Base-by-base conservation (phyloP, 2,888 invertebrate species). In the Andrena minutula region DNA sequence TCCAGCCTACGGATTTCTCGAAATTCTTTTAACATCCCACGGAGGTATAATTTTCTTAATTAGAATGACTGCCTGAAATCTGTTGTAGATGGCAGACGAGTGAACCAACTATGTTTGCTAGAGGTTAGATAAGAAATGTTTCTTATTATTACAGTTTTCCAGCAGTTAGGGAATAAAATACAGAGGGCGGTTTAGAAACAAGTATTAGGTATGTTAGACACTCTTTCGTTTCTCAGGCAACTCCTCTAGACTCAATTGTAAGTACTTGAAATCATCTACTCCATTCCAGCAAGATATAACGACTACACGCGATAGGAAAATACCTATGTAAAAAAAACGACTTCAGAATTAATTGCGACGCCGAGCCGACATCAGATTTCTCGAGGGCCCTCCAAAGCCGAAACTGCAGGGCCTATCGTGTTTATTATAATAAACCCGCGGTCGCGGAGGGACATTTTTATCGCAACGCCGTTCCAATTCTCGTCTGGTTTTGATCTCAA, bases 391-490 rank as follows among this genome's bases (percentile, higher is more conserved):
- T 56, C 20, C 20, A 23, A 10, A 10, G 56, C 56, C 23, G 23
- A 56, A 56, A 56, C 20, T 56, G 23, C 20, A 26, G 23, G 56
- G 23, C 56, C 56, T 47, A 26, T 20, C 32, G 30, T n/a, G 28
- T 47, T 66, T 47, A 49, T 49, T 49, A 41, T 28, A 61, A 53
- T 26, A 35, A 26, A 41, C 20, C 20, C 53, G 68, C 35, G 68
- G 35, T 41, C 35, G 58, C 8, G 30, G 12, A 30, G 65, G 56
- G 47, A 77, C 32, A 72, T 49, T 77, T 77, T 65, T 10, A 58
- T 72, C 23, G n/a, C 58, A 12, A 10, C 20, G 26, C 20, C 47
- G 20, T 70, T 30, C 47, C 51, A 74, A 74, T 56, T 82, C 49
- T 47, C 26, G 30, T 68, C 51, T 20, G 16, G 6, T 68, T 69